Conservation (phyloP, 2,113 vertebrate species). For the Chlorodrepanis virens region DNA sequence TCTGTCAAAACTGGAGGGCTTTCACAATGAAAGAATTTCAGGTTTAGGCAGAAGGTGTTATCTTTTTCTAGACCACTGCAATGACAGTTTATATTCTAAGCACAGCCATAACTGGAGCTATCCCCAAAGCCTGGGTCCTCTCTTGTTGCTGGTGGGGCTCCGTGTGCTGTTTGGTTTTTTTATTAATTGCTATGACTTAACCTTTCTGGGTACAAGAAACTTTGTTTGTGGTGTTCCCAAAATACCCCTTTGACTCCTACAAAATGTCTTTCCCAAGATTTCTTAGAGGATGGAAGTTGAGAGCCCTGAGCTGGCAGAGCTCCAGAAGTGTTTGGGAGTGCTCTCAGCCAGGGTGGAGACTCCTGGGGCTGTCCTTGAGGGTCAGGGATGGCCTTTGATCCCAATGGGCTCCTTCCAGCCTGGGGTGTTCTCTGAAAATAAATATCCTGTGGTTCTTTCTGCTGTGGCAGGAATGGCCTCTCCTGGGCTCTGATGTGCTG, state of each 20-base stretch:
- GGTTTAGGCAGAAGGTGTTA: background rate
- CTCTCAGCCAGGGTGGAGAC: no score
- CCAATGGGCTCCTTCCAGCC: rapidly evolving
- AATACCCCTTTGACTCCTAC: background rate
- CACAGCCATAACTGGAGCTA: background rate
- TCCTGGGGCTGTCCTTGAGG: background rate
- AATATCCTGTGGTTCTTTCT: background rate
- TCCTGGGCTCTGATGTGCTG: background rate
- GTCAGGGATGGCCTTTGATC: no score
- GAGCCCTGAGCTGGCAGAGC: background rate
- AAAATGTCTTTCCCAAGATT: background rate
- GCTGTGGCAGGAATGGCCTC: background rate
- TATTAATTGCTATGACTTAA: background rate
- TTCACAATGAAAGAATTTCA: background rate
- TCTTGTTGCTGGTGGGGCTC: background rate
- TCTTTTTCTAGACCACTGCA: background rate
- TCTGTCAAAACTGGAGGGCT: background rate
- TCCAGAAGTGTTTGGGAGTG: background rate
- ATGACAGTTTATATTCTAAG: background rate
- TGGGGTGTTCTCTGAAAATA: rapidly evolving
- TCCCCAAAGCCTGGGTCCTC: background rate
- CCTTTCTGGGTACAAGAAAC: background rate
- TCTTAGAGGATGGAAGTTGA: background rate
- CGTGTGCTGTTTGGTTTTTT: no score
- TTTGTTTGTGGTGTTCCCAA: no score